Base-by-base conservation (phyloP, 2,888 invertebrate species). In the Penaeus monodon region DNA sequence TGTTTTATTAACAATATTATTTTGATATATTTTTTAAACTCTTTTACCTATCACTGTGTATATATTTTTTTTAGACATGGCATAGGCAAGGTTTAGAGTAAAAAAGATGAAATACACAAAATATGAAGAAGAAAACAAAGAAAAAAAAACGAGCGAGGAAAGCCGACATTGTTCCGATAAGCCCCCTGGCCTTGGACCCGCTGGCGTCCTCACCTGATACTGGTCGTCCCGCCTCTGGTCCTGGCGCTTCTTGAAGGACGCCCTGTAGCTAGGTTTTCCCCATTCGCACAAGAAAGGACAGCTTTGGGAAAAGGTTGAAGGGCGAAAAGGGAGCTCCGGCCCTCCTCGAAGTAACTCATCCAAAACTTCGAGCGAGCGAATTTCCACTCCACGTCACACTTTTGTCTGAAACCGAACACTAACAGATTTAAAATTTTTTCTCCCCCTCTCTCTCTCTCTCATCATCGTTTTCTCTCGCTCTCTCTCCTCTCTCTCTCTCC, bases 341-440 rank as follows among this genome's bases (percentile, higher is more conserved):
- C 96, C 91, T 96, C 97, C 92, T 98, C 98, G 92, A 99, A 99
- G 92, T 97, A 99, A 91, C 96, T 97, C 95, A 98, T 96, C 98
- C 98, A 98, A 6, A 99, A 93, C 91, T 96, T 96, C 0, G 97
- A 97, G 78, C 98, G 94, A 0, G 98, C 98, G 92, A 98, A 98
- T 93, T 98, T 98, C 98, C 98, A 98, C 93, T 98, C 98, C 0
- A 96, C 96, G 91, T 98, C 98, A 0, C 98, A 96, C 92, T 97
- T n/a, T 97, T 94, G 97, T 95, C 98, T 98, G 92, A 38, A 91
- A 83, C 17, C 17, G 17, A 17, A 20, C 57, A 57, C 24, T 10
- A 17, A 65, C 12, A 27, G 17, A 3, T 57, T 17, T 3, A 17
- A 57, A n/a, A 57, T 17, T 12, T 17, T 57, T 20, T 17, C 1